phyloP scores from a whole-genome alignment of 2,888 invertebrate genomes.

The Apodemia zela region DNA sequence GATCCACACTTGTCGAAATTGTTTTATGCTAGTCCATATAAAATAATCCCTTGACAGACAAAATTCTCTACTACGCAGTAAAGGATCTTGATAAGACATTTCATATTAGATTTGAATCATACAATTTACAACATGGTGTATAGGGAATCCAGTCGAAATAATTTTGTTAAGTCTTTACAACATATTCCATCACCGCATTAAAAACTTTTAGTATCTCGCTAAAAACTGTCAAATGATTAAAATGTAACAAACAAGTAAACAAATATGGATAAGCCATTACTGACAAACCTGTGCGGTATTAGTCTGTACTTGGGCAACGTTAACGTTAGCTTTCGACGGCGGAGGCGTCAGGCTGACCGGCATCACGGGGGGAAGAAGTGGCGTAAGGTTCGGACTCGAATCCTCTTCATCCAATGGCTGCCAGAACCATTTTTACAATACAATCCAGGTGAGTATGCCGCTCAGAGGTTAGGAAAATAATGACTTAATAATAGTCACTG shows the following conservation, averaged over 20 bases:
- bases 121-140: no score
- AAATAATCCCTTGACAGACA: no score
- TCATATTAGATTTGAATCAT: no score
- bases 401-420: conserved; percentile 48
- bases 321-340: conserved; percentile 44
- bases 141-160: no score
- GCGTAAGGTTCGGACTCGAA: conserved; percentile 50
- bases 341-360: conserved; percentile 42
- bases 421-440: conserved; percentile 22
- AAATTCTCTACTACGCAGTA: neutral
- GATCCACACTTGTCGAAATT: conserved; percentile 1
- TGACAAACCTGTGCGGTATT: conserved; percentile 50
- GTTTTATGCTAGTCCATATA: neutral
- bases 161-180: no score
- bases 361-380: conserved; percentile 54
- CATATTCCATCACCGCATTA: no score
- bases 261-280: conserved; percentile 16
- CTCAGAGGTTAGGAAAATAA: no score
- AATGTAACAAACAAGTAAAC: neutral
- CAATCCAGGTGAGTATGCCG: no score
- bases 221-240: neutral
- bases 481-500: no score
- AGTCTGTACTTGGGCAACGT: conserved; percentile 44
- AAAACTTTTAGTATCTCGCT: neutral
- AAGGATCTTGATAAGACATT: neutral